Evolutionary conservation across 2,113 vertebrate genomes (phyloP).

Genomic region (Lampris incognitus): DNA sequence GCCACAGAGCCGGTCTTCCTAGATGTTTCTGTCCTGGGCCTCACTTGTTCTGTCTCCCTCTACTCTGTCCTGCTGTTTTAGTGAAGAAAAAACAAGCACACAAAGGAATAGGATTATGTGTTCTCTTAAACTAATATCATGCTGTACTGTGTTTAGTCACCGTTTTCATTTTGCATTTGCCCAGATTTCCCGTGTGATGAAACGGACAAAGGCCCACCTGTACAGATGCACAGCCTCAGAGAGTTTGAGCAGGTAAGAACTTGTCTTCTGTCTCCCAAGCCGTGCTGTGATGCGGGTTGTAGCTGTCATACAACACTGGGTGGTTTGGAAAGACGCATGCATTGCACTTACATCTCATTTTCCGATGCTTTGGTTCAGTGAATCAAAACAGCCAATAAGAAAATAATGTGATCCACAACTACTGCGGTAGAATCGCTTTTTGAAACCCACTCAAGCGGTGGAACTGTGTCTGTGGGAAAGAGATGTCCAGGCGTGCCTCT

Average conservation of each 20-base stretch:
- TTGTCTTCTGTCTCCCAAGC: neutral
- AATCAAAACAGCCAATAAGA: too few relatives aligned
- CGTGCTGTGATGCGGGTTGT: neutral
- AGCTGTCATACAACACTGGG: neutral
- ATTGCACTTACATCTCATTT: neutral
- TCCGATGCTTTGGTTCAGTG: neutral
- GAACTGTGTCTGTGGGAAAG: neutral
- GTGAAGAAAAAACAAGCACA: too few relatives aligned
- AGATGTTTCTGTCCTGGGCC: too few relatives aligned
- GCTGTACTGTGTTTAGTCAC: neutral
- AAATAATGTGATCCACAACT: too few relatives aligned
- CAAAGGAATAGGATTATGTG: too few relatives aligned
- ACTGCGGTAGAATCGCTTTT: too few relatives aligned
- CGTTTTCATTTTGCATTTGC: conserved; percentile 23
- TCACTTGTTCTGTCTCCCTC: too few relatives aligned
- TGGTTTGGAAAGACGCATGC: neutral
- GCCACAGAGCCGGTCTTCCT: too few relatives aligned
- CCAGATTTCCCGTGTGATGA: conserved; percentile 82
- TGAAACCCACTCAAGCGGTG: too few relatives aligned
- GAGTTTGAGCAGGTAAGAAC: conserved; percentile 91
- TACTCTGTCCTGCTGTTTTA: too few relatives aligned
- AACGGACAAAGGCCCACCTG: conserved; percentile 73
- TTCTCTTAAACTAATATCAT: neutral
- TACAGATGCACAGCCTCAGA: conserved; percentile 88
- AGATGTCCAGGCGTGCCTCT: conserved; percentile 32